phyloP scores from a whole-genome alignment of 2,113 vertebrate species.

The Platichthys flesus region DNA sequence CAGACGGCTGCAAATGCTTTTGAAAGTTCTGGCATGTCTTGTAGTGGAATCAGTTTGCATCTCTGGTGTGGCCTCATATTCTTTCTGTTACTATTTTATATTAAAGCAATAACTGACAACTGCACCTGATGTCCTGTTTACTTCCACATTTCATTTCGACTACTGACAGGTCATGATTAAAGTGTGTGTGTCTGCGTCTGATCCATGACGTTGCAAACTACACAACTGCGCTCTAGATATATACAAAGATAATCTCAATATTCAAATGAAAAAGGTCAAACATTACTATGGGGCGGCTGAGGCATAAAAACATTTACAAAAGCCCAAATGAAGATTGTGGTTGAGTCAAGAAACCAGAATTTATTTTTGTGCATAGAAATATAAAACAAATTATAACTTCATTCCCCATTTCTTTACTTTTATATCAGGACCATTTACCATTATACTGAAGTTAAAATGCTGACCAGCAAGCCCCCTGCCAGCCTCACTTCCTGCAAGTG shows the following conservation, averaged over 20 bases:
- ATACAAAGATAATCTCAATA: too few relatives aligned
- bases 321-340: not conserved
- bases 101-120: constrained; percentile 72
- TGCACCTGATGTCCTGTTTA: not conserved
- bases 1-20: constrained; percentile 31
- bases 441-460: too few relatives aligned
- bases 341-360: too few relatives aligned
- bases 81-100: constrained; percentile 80
- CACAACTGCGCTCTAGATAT: too few relatives aligned
- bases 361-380: too few relatives aligned
- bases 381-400: too few relatives aligned
- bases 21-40: constrained; percentile 41
- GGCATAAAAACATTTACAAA: not conserved
- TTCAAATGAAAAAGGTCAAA: not conserved
- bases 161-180: too few relatives aligned
- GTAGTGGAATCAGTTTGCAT: constrained; percentile 62
- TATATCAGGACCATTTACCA: too few relatives aligned
- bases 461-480: too few relatives aligned
- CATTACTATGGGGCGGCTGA: not conserved
- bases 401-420: too few relatives aligned
- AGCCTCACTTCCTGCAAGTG: too few relatives aligned
- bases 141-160: not conserved
- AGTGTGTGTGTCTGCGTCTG: not conserved
- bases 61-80: constrained; percentile 76
- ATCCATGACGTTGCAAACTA: too few relatives aligned